phyloP scores from a whole-genome alignment of 2,888 invertebrate genomes.

The Lobophora halterata region DNA sequence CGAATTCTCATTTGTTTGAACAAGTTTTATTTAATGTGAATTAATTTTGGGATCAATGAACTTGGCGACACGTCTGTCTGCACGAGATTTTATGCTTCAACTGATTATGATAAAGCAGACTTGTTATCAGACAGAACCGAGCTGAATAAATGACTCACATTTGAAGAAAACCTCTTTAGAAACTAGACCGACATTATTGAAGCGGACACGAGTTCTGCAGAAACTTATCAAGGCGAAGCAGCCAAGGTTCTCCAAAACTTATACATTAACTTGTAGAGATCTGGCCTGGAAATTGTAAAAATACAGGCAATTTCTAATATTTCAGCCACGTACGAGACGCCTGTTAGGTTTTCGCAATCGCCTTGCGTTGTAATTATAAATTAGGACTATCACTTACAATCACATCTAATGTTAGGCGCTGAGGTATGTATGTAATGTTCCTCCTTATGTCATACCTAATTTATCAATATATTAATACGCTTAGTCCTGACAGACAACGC shows the following conservation, averaged over 20 bases:
- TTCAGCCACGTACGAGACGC: slow-evolving; percentile 40
- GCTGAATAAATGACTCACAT: slow-evolving; percentile 2
- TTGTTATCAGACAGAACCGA: background rate
- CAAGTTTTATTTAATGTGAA: slow-evolving; percentile 7
- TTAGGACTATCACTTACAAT: slow-evolving; percentile 31
- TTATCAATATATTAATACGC: too few species aligned
- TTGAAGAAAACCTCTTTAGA: slow-evolving; percentile 4
- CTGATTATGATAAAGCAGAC: background rate
- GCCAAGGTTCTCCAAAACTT: slow-evolving; percentile 16
- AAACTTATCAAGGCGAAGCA: slow-evolving; percentile 21
- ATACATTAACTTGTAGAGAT: slow-evolving; percentile 11
- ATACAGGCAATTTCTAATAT: slow-evolving; percentile 44
- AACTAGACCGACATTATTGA: slow-evolving; percentile 15
- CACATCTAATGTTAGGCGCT: slow-evolving; percentile 15
- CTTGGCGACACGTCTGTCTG: slow-evolving; percentile 5
- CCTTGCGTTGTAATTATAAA: slow-evolving; percentile 25
- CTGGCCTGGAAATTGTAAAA: slow-evolving; percentile 31
- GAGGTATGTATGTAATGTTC: too few species aligned
- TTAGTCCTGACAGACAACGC: too few species aligned
- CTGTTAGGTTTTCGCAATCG: slow-evolving; percentile 42
- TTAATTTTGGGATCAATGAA: slow-evolving; percentile 13
- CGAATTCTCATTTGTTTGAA: slow-evolving; percentile 14
- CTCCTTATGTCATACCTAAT: too few species aligned
- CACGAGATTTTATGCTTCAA: slow-evolving; percentile 1
- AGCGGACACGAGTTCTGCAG: slow-evolving; percentile 19